These are phyloP conservation scores for Lampropteryx suffumata DNA, from an alignment of 2,888 invertebrate genomes.

Conservation along the genomic window DNA sequence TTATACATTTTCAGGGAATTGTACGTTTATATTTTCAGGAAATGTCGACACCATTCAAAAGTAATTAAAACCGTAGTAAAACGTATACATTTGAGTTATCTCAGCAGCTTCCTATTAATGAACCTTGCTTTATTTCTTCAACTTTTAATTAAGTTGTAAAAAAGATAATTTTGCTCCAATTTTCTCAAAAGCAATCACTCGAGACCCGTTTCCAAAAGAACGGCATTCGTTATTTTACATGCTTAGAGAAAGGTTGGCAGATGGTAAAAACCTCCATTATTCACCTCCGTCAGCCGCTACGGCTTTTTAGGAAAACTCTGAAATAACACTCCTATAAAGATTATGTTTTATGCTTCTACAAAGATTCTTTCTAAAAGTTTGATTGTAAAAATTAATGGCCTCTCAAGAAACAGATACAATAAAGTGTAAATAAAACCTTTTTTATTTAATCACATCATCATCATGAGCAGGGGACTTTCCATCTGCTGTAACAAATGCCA, in stretches of 20 bases:
- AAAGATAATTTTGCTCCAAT: slow-evolving; percentile 37
- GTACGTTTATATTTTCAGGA: too few species aligned
- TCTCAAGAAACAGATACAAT: neutral
- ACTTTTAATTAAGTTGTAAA: slow-evolving; percentile 49
- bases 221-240: too few species aligned
- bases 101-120: slow-evolving; percentile 31
- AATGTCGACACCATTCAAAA: slow-evolving; percentile 3
- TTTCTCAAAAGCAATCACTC: slow-evolving; percentile 23
- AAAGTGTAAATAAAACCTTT: neutral
- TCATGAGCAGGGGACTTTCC: too few species aligned
- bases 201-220: neutral
- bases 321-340: slow-evolving; percentile 22
- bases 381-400: slow-evolving; percentile 5
- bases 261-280: too few species aligned
- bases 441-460: too few species aligned
- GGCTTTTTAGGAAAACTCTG: neutral
- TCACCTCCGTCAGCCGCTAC: neutral
- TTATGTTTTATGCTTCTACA: slow-evolving; percentile 35
- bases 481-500: too few species aligned
- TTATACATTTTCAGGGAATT: too few species aligned
- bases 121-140: slow-evolving; percentile 37
- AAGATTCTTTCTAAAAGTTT: slow-evolving; percentile 8
- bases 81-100: slow-evolving; percentile 2
- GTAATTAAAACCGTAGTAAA: slow-evolving; percentile 10
- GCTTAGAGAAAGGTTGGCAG: too few species aligned